phyloP scores from a whole-genome alignment of 2,797 vertebrate species.

The Eutrigla gurnardus region DNA sequence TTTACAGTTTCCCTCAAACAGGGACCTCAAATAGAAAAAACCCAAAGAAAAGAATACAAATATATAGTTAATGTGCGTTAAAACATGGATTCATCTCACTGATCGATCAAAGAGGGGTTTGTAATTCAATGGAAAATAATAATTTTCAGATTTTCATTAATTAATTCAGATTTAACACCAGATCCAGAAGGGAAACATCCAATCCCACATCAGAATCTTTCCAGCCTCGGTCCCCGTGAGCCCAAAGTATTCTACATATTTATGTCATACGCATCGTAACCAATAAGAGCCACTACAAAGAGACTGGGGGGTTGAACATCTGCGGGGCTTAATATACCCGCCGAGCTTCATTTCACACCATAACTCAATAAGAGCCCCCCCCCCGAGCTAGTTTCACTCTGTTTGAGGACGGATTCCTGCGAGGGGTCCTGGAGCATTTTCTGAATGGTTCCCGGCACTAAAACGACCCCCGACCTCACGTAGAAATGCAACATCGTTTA shows the following conservation, averaged over 20 bases:
- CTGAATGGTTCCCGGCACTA: slow-evolving; percentile 56
- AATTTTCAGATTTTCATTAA: no score
- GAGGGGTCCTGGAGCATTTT: slow-evolving; percentile 68
- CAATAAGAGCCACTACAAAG: slow-evolving; percentile 77
- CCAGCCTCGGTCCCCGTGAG: slow-evolving; percentile 55
- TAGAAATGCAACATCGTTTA: slow-evolving; percentile 25
- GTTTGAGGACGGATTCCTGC: slow-evolving; percentile 73
- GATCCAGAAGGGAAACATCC: slow-evolving; percentile 34
- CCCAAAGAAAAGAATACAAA: no score
- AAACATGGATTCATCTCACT: slow-evolving; percentile 20
- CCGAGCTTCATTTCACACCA: slow-evolving; percentile 75
- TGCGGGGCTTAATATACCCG: slow-evolving; percentile 72
- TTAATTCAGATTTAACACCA: slow-evolving; percentile 40
- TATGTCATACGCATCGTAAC: slow-evolving; percentile 64
- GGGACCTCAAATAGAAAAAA: no score
- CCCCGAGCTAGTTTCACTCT: slow-evolving; percentile 56
- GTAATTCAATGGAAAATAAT: slow-evolving; percentile 18
- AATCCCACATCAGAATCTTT: slow-evolving; percentile 52
- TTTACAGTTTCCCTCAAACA: no score
- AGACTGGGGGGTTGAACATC: slow-evolving; percentile 61
- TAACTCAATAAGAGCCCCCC: slow-evolving; percentile 75
- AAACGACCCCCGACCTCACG: slow-evolving; percentile 36
- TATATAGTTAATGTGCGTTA: slow-evolving; percentile 5
- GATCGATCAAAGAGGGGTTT: slow-evolving; percentile 41
- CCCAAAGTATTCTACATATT: slow-evolving; percentile 66